phyloP scores from a whole-genome alignment of 2,888 invertebrate genomes.

The Hirtodrosophila alboralis region DNA sequence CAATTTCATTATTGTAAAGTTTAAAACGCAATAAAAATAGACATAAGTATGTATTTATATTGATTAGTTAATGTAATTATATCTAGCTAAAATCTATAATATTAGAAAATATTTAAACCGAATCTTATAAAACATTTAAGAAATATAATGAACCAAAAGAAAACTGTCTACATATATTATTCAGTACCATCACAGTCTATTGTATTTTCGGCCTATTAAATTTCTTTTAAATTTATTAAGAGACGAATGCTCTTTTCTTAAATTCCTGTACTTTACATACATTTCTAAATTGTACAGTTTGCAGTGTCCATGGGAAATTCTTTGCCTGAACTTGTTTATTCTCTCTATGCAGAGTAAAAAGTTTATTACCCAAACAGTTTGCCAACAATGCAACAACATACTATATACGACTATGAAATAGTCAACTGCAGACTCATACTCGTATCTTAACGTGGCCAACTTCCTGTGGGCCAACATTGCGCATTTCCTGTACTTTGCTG shows the following conservation, averaged over 20 bases:
- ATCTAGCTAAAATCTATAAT: no score
- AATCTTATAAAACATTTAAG: no score
- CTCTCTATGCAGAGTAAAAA: conserved; percentile 9
- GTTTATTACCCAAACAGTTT: conserved; percentile 41
- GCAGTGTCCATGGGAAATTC: conserved; percentile 24
- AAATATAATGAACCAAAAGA: no score
- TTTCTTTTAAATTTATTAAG: neutral
- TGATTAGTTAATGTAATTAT: no score
- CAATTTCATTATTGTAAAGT: no score
- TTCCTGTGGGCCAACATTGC: conserved; percentile 20
- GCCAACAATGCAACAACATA: conserved; percentile 39
- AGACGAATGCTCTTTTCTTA: neutral
- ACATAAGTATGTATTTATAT: no score
- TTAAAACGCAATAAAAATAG: no score
- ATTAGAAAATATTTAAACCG: no score
- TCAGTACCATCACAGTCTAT: no score
- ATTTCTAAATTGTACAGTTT: conserved; percentile 6
- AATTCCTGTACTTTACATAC: conserved; percentile 2
- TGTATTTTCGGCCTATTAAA: neutral
- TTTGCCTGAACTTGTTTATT: conserved; percentile 27
- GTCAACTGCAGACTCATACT: conserved; percentile 15
- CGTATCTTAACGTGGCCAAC: conserved; percentile 20
- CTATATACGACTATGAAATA: conserved; percentile 5
- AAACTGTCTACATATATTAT: neutral
- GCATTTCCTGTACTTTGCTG: conserved; percentile 9